A percentile compares a stretch with the other conserved stretches of the same genome.
Conservation (phyloP, 2,797 vertebrate species). For the Lophius americanus region DNA sequence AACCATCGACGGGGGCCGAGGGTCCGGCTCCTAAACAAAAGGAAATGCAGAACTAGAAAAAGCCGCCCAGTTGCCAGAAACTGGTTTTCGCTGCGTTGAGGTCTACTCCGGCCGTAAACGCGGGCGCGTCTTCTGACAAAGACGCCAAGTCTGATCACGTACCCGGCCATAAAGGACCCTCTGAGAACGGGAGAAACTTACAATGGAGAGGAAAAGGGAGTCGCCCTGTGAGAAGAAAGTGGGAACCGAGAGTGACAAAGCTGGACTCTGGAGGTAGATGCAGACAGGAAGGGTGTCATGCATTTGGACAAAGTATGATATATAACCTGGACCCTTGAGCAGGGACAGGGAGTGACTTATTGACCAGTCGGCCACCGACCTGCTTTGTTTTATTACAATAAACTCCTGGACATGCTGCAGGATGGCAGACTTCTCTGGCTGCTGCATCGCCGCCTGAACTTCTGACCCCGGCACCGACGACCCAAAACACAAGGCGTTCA, state of each 20-base stretch:
- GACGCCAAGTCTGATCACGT: constrained; percentile 32
- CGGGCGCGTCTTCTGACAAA: constrained; percentile 26
- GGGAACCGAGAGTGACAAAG: constrained; percentile 53
- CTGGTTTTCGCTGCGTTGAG: not conserved
- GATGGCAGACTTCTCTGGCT: not conserved
- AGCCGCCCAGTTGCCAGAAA: not conserved
- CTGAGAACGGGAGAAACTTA: constrained; percentile 64
- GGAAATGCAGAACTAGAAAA: constrained; percentile 22
- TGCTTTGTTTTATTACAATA: constrained; percentile 12
- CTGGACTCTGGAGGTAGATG: constrained; percentile 45
- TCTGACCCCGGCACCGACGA: not conserved
- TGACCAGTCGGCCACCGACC: constrained; percentile 10
- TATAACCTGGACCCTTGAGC: constrained; percentile 17
- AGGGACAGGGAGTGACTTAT: constrained; percentile 31
- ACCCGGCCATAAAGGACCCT: constrained; percentile 24
- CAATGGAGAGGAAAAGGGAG: constrained; percentile 73
- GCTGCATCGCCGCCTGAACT: not conserved
- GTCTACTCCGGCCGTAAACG: not conserved
- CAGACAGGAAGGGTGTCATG: constrained; percentile 68
- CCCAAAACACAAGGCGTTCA: not conserved
- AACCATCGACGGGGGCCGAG: not conserved
- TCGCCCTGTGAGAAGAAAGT: constrained; percentile 43
- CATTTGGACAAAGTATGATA: constrained; percentile 37
- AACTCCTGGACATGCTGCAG: not conserved
- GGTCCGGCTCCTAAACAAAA: not conserved